Evolutionary conservation across 2,888 invertebrate genomes (phyloP).

Genomic region (Trissolcus brochymenae): DNA sequence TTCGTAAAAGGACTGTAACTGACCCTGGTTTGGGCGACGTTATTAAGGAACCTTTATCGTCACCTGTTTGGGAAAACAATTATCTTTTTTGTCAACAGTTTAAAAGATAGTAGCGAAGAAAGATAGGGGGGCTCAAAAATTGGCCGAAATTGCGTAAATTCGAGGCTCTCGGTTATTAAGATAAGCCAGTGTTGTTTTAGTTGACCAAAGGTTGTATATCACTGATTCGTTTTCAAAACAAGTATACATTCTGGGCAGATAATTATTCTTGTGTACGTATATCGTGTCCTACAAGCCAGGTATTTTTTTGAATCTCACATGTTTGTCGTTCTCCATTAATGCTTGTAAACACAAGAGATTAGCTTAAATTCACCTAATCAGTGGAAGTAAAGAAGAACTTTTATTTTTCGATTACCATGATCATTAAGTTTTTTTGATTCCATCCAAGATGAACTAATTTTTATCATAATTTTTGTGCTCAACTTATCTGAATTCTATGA

Average conservation of each 20-base stretch:
- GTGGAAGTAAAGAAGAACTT: too few species aligned
- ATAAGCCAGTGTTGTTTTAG: background rate
- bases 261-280: background rate
- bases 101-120: constrained; percentile 4
- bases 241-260: background rate
- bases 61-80: constrained; percentile 36
- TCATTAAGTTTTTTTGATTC: too few species aligned
- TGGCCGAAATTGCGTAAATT: constrained; percentile 29
- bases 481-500: too few species aligned
- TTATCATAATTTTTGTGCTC: too few species aligned
- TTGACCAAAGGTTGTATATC: constrained; percentile 14
- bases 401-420: too few species aligned
- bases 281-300: constrained; percentile 2
- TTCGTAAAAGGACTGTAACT: constrained; percentile 10
- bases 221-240: constrained; percentile 6
- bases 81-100: constrained; percentile 17
- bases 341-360: background rate
- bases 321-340: background rate
- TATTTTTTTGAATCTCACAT: background rate
- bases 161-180: constrained; percentile 8
- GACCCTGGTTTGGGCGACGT: constrained; percentile 9
- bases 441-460: too few species aligned
- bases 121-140: background rate
- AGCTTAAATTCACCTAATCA: background rate
- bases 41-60: constrained; percentile 23